These are phyloP conservation scores for Clarias laeviceps DNA, from an alignment of 2,797 vertebrate genomes.

Conservation along the genomic window DNA sequence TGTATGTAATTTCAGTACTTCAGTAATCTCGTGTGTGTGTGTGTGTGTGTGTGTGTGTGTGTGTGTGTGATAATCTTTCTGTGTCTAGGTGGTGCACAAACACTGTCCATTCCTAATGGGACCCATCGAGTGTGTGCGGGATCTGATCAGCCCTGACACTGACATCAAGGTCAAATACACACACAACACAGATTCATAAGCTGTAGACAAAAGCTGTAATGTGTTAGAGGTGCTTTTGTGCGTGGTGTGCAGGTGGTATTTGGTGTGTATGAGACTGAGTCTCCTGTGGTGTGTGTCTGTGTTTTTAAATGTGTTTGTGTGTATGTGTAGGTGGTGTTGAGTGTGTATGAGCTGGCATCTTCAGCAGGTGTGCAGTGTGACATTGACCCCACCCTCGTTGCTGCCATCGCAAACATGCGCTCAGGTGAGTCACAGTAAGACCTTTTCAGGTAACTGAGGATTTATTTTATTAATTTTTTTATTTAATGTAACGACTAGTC, in stretches of 20 bases:
- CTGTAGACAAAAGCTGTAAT: not conserved
- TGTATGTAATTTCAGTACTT: not conserved
- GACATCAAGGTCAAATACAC: constrained; percentile 83
- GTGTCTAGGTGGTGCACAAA: constrained; percentile 78
- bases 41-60: constrained; percentile 17
- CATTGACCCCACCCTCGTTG: constrained; percentile 85
- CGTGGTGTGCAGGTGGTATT: not conserved
- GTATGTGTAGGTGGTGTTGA: constrained; percentile 79
- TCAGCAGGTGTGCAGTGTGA: constrained; percentile 86
- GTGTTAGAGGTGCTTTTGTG: no score
- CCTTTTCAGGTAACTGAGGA: not conserved
- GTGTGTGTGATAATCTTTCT: constrained; percentile 2
- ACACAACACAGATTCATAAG: not conserved
- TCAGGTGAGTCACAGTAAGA: constrained; percentile 73
- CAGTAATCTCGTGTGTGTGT: not conserved
- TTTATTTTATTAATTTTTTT: not conserved
- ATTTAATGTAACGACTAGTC: not conserved
- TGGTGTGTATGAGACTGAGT: no score
- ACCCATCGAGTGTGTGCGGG: constrained; percentile 80
- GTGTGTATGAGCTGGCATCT: constrained; percentile 86
- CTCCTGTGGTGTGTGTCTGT: not conserved
- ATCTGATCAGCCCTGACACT: constrained; percentile 76
- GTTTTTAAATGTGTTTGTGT: constrained; percentile 14
- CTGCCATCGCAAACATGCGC: constrained; percentile 78
- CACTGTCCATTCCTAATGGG: constrained; percentile 87